phyloP scores from a whole-genome alignment of 2,888 invertebrate species.

The Cheilosia soror region DNA sequence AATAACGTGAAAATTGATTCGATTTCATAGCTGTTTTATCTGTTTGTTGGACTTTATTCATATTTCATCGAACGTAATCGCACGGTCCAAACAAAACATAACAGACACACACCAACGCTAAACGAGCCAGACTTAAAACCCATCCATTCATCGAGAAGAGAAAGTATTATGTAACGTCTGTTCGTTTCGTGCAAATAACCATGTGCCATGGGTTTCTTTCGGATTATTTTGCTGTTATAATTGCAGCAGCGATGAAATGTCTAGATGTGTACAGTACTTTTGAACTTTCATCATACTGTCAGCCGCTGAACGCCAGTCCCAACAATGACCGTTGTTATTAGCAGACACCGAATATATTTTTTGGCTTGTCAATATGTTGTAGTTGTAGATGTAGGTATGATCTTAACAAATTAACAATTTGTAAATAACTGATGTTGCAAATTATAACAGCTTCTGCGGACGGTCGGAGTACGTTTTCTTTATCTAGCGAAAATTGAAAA shows the following conservation, averaged over 20 bases:
- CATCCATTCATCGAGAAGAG: slow-evolving; percentile 44
- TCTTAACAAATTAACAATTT: not conserved
- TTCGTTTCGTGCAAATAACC: slow-evolving; percentile 54
- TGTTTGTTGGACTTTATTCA: not conserved
- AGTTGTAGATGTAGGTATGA: too few relatives aligned
- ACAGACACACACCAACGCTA: slow-evolving; percentile 18
- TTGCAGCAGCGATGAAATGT: slow-evolving; percentile 33
- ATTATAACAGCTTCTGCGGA: too few relatives aligned
- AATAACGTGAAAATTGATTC: slow-evolving; percentile 29
- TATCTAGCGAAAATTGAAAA: too few relatives aligned
- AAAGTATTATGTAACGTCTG: slow-evolving; percentile 51
- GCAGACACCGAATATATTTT: not conserved
- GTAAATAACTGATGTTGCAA: not conserved
- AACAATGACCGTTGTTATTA: slow-evolving; percentile 28
- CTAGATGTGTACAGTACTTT: slow-evolving; percentile 9
- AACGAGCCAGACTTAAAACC: slow-evolving; percentile 3
- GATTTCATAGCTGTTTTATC: slow-evolving; percentile 30
- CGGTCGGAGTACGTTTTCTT: too few relatives aligned
- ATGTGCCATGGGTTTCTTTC: slow-evolving; percentile 36
- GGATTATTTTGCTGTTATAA: slow-evolving; percentile 37
- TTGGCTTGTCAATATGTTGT: not conserved
- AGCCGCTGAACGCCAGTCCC: not conserved
- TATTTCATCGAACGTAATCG: slow-evolving; percentile 41
- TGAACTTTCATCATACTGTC: slow-evolving; percentile 24
- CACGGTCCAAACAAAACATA: slow-evolving; percentile 35